Base-by-base conservation (phyloP, 2,797 vertebrate species). In the Sebastiscus tertius region DNA sequence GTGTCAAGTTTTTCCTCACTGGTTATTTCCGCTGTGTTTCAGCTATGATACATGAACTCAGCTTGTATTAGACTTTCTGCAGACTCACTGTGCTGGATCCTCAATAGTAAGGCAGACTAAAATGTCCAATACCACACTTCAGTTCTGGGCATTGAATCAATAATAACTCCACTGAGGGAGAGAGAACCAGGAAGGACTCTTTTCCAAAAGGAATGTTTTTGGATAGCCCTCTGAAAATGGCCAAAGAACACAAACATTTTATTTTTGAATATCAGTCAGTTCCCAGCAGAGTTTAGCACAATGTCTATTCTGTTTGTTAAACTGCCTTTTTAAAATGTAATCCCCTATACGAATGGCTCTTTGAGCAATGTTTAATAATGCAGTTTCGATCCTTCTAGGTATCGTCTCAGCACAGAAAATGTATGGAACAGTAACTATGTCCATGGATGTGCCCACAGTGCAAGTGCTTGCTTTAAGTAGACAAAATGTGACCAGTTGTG, bases 71-170 rank as follows among this genome's bases (percentile, higher is more conserved):
- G 58, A 83, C 52, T 71, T 83, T 77, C 39, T 75, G 29, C 65
- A 56, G 69, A 60, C 65, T 64, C 59, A 70, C 13, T 34, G n/a
- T 55, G 39, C 55, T 77, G 59, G 62, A 75, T 80, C 33, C 42
- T 80, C 26, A 61, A 20, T 46, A 77, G 46, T 83, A 33, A 72
- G 52, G 18, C 36, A 76, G 31, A 42, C 22, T 75, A 72, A 85
- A 85, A 89, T 81, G 75, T 75, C 54, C 79, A 78, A 42, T 33
- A 54, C 34, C 6, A 6, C 27, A 33, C 63, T 72, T 72, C 65
- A 75, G 24, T 80, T 85, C 65, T 87, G 77, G 72, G 67, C 61
- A 72, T 64, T 10, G 55, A 87, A 73, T 75, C n/a, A 65, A 75
- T 58, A 78, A 22, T 65, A 79, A 61, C 33, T 39, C 26, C 55